Evolutionary conservation across 2,113 vertebrate genomes (phyloP).

Genomic region (Cacatua alba): DNA sequence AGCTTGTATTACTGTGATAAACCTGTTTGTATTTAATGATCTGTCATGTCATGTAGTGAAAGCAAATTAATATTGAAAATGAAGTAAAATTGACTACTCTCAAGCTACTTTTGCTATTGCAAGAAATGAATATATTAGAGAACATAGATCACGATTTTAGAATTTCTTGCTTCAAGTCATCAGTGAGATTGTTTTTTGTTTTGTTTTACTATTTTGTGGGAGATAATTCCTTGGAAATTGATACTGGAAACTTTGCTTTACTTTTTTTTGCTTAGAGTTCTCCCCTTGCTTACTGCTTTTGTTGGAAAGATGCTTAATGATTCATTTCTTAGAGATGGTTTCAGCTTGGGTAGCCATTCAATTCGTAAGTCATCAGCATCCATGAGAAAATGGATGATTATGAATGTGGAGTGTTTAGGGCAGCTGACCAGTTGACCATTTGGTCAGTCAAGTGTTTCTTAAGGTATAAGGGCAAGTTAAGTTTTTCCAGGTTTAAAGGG

Average conservation of each 20-base stretch:
- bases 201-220: background rate
- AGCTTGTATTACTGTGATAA: constrained; percentile 17
- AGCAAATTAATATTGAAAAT: constrained; percentile 38
- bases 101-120: background rate
- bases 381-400: background rate
- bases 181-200: background rate
- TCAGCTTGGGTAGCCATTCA: fast-evolving
- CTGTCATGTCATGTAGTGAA: constrained; percentile 40
- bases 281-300: background rate
- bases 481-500: background rate
- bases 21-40: constrained; percentile 25
- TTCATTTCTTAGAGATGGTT: background rate
- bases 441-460: background rate
- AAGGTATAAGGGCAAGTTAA: background rate
- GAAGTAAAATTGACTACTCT: constrained; percentile 3
- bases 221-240: background rate
- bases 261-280: background rate
- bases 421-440: background rate
- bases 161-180: background rate
- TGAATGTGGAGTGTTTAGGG: background rate
- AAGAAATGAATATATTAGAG: background rate
- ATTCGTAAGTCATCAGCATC: background rate
- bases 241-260: background rate
- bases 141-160: background rate
- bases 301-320: background rate